Evolutionary conservation across 1,140 invertebrate species (phyloP), one percentile per base, ranked within the genome.

Genomic region (Drosophila yakuba): DNA sequence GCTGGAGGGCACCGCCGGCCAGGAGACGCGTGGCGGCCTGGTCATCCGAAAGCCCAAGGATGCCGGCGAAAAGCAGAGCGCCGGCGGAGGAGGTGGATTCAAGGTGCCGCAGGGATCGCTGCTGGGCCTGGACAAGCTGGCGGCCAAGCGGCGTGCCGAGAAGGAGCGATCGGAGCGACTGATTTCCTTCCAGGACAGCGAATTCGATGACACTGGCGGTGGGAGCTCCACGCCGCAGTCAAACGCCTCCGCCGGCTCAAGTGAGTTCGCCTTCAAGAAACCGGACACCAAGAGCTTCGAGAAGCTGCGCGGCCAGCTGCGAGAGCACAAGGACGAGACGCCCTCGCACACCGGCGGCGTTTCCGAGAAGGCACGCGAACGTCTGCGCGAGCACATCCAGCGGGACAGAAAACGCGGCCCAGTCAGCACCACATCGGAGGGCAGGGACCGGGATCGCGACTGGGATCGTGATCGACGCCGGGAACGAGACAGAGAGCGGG

Each of bases 341-440:
- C 98, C 98, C 0, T 97, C 98, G 0, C 95, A 99, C 86, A 98
- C 98, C 4, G 98, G 97, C 39, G 98, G 98, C 25, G 96, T 99
- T 3, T 97, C 96, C 41, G 94, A 95, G 57, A 95, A 96, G 91
- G 97, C 97, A 0, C 93, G 95, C 71, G 94, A 96, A 80, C 94
- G 96, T 73, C 93, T 97, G 72, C 93, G 96, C 36, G 94, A 96
- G 69, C 93, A 96, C 56, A 91, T 96, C 45, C 90, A 83, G 60
- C 81, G 75, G 47, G 91, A 91, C 67, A 89, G 74, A 69, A 93
- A 93, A 81, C 93, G 93, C 39, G 64, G 45, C 60, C 11, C 32
- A 74, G 8, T 15, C 36, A 75, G 38, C 91, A 75, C 44, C 80
- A 28, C 78, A 85, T 52, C 67, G 74, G 54, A 93, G 38, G 54